Evolutionary conservation across 2,113 vertebrate genomes (phyloP).

Genomic region (Sinocyclocheilus rhinocerous): DNA sequence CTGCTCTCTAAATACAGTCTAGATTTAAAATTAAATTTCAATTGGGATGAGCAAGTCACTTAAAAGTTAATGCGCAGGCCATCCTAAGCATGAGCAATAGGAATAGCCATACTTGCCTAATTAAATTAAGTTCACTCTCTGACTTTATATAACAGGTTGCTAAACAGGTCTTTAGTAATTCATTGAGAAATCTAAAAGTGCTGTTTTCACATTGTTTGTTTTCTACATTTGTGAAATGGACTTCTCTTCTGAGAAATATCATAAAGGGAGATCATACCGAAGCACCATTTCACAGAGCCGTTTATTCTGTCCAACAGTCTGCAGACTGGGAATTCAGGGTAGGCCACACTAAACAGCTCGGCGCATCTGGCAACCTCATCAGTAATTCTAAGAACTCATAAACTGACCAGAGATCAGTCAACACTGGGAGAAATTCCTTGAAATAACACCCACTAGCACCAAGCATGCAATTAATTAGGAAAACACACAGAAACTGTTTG

Average conservation of each 20-base stretch:
- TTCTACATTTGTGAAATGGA: not conserved
- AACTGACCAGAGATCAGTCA: constrained; percentile 44
- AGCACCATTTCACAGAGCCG: not conserved
- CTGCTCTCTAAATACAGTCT: too few species aligned
- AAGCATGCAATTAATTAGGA: constrained; percentile 44
- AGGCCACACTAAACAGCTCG: constrained; percentile 33
- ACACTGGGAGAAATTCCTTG: constrained; percentile 11
- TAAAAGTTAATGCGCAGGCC: too few species aligned
- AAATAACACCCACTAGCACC: constrained; percentile 38
- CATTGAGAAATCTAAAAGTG: not conserved
- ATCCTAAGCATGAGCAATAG: not conserved
- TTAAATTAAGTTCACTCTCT: not conserved
- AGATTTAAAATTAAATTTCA: too few species aligned
- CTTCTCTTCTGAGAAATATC: constrained; percentile 30
- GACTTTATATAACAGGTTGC: constrained; percentile 2
- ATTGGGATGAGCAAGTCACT: too few species aligned
- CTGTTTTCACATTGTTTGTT: constrained; percentile 17
- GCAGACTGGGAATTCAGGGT: constrained; percentile 33
- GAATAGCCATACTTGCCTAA: not conserved
- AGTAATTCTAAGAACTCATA: constrained; percentile 36
- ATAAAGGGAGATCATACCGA: constrained; percentile 25
- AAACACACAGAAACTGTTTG: constrained; percentile 42
- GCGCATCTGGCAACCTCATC: constrained; percentile 44
- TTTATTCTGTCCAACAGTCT: constrained; percentile 30
- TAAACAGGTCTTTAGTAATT: constrained; percentile 10